Evolutionary conservation across 92 coral and sea anemone genomes (phyloP).

Genomic region (Epizoanthus rinbou): DNA sequence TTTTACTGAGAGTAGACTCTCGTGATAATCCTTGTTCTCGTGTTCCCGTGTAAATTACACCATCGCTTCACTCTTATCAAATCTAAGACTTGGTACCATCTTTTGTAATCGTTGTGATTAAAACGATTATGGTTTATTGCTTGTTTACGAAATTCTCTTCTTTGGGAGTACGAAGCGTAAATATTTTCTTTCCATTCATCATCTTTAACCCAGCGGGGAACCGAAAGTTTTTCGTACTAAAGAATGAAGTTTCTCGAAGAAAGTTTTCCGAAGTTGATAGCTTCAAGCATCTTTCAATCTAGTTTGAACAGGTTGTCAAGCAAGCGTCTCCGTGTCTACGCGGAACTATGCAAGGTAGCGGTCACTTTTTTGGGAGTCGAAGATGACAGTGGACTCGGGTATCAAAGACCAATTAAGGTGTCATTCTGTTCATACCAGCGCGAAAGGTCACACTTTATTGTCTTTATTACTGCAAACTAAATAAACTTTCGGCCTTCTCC

Average conservation of each 20-base stretch:
- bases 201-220: conserved; percentile 54
- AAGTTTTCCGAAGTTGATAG: conserved; percentile 32
- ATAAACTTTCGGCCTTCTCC: not conserved
- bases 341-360: conserved; percentile 63
- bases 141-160: conserved; percentile 88
- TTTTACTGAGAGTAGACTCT: conserved; percentile 18
- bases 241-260: conserved; percentile 2
- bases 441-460: conserved; percentile 62
- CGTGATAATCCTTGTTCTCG: conserved; percentile 47
- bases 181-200: conserved; percentile 70
- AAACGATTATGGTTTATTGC: conserved; percentile 86
- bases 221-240: conserved; percentile 3
- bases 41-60: conserved; percentile 78
- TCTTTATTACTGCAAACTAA: conserved; percentile 22
- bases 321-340: conserved; percentile 82
- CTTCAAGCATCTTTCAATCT: conserved; percentile 67
- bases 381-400: conserved; percentile 58
- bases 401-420: conserved; percentile 76
- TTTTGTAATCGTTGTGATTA: conserved; percentile 84
- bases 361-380: conserved; percentile 37
- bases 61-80: conserved; percentile 83
- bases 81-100: conserved; percentile 72
- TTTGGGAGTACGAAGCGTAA: conserved; percentile 73
- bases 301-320: conserved; percentile 88
- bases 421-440: conserved; percentile 69